phyloP scores from a whole-genome alignment of 2,888 invertebrate species.

The Galerucella nymphaeae region DNA sequence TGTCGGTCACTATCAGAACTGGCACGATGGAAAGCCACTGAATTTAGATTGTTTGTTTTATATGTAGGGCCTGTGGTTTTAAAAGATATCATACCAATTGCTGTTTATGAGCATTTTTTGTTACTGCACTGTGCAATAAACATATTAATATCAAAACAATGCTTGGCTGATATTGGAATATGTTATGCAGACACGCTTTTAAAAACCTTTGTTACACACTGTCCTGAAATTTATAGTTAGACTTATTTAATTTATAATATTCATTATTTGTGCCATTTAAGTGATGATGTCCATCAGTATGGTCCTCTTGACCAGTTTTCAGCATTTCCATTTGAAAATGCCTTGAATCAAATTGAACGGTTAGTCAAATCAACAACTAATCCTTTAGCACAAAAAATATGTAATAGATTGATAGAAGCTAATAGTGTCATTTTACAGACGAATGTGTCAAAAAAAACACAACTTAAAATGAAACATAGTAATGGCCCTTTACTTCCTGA shows the following conservation, averaged over 20 bases:
- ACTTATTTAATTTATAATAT: not conserved
- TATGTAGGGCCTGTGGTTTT: not conserved
- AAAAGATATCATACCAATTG: not conserved
- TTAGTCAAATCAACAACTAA: too few relatives aligned
- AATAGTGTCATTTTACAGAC: too few relatives aligned
- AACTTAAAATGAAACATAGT: too few relatives aligned
- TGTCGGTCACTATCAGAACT: not conserved
- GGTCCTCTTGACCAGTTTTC: too few relatives aligned
- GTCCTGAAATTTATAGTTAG: not conserved
- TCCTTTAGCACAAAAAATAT: too few relatives aligned
- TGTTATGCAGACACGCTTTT: not conserved
- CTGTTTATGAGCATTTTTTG: not conserved
- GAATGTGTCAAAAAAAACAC: too few relatives aligned
- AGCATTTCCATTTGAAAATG: too few relatives aligned
- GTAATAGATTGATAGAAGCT: too few relatives aligned
- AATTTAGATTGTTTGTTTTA: not conserved
- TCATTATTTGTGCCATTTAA: too few relatives aligned
- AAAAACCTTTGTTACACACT: not conserved
- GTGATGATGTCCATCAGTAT: too few relatives aligned
- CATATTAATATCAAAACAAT: not conserved
- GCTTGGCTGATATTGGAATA: not conserved
- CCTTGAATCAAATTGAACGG: too few relatives aligned
- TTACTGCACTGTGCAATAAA: not conserved
- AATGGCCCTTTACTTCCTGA: too few relatives aligned
- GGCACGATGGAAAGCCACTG: not conserved